Evolutionary conservation across 1,140 invertebrate genomes (phyloP).

Genomic region (Habropoda laboriosa): DNA sequence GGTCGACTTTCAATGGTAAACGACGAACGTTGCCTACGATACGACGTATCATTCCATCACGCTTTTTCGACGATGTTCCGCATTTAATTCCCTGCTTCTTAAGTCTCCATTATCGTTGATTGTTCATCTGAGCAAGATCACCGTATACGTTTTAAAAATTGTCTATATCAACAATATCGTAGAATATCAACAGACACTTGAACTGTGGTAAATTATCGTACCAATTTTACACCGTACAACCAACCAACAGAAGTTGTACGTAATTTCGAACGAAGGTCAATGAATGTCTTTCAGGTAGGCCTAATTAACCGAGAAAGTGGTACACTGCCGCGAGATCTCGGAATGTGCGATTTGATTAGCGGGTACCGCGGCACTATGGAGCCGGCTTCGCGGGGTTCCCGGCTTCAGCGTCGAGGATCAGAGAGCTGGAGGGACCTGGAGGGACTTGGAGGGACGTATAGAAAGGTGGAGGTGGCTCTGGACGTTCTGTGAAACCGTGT

Average conservation of each 20-base stretch:
- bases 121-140: not conserved
- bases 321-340: slow-evolving; percentile 32
- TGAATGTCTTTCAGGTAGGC: not conserved
- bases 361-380: slow-evolving; percentile 73
- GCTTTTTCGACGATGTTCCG: not conserved
- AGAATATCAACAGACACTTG: not conserved
- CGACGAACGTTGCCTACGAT: not conserved
- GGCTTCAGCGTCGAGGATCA: slow-evolving; percentile 42
- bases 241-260: no score
- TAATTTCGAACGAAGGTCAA: not conserved
- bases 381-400: slow-evolving; percentile 64
- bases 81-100: not conserved
- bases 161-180: no score
- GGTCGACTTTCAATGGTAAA: not conserved
- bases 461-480: slow-evolving; percentile 63
- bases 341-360: slow-evolving; percentile 76
- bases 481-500: slow-evolving; percentile 58
- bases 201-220: no score
- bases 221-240: not conserved
- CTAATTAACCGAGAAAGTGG: not conserved
- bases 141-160: no score
- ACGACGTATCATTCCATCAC: not conserved
- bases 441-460: slow-evolving; percentile 58
- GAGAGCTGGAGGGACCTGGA: slow-evolving; percentile 45
- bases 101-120: not conserved